Evolutionary conservation across 2,888 invertebrate species (phyloP).

Genomic region (Scaptomyza flava): DNA sequence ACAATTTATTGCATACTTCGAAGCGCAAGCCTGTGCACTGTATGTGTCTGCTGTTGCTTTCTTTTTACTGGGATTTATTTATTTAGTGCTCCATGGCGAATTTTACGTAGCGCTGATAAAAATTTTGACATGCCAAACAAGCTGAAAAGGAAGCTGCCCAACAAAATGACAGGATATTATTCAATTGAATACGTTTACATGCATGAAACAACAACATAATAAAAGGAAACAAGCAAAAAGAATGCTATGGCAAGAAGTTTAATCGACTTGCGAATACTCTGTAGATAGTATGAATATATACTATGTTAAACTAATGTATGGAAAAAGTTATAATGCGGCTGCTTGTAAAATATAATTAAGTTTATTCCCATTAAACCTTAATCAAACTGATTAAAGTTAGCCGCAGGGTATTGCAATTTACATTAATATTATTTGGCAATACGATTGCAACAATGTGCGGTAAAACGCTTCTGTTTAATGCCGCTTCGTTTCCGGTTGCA

Average conservation of each 20-base stretch:
- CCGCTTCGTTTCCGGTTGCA: constrained; percentile 37
- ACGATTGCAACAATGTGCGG: constrained; percentile 48
- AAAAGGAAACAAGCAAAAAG: constrained; percentile 38
- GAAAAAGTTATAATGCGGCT: too few relatives aligned
- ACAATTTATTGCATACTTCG: constrained; percentile 74
- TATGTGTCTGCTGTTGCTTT: not conserved
- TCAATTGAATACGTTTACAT: constrained; percentile 82
- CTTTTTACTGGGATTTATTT: constrained; percentile 67
- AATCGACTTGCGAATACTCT: constrained; percentile 29
- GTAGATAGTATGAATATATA: not conserved
- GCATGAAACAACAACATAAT: constrained; percentile 74
- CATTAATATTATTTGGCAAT: constrained; percentile 1
- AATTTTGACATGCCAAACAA: constrained; percentile 70
- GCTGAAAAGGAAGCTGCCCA: constrained; percentile 37
- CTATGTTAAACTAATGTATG: too few relatives aligned
- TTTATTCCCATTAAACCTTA: too few relatives aligned
- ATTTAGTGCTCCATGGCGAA: constrained; percentile 63
- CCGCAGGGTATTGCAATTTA: constrained; percentile 8
- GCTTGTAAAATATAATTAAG: too few relatives aligned
- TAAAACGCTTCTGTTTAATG: constrained; percentile 51
- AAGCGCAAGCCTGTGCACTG: constrained; percentile 10
- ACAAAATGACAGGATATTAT: constrained; percentile 82
- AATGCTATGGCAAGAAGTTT: constrained; percentile 2
- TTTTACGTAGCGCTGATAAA: constrained; percentile 72
- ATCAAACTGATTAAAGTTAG: too few relatives aligned